Evolutionary conservation across 2,888 invertebrate species (phyloP), one percentile per base, ranked within the genome.

Genomic region (Drosophila quinaria): DNA sequence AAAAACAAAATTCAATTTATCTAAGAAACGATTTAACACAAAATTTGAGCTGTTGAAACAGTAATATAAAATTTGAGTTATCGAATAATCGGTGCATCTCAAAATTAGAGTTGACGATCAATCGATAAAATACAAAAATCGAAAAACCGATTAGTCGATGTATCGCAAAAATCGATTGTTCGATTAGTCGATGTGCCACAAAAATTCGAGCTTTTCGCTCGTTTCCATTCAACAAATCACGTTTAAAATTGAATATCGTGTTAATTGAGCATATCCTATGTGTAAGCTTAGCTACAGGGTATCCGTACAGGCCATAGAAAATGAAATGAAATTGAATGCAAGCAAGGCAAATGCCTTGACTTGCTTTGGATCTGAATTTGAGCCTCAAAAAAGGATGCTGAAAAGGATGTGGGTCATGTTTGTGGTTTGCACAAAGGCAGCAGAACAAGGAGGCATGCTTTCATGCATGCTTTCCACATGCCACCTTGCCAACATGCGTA

Each of bases 261-360:
- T n/a, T 5, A 9, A 17, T 2, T 19, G 19, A 19, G 11, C 17
- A 33, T 33, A 17, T 15, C 2, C 17, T 22, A 4, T 22, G 22
- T 22, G 22, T 22, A 22, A 22, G 4, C 4, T 22, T 22, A 22
- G 22, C 3, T 55, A 51, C 54, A 60, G 65, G 59, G 65, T 64
- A 55, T 55, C 15, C 6, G 19, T 29, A 19, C 31, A 41, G 17
- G 3, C 17, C 17, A 39, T 39, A 22, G 17, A 42, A 15, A 44
- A 15, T 51, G 41, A 51, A 62, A 55, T 46, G 55, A 50, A 72
- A 62, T 51, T 67, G 67, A 67, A 71, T 62, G 54, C 54, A 71
- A 61, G 39, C 33, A 60, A 70, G 52, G 39, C 33, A 65, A 70
- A 56, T 51, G 41, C 47, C 56, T 66, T 44, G 52, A 41, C 37